A percentile compares a stretch with the other conserved stretches of the same genome.
Evolutionary conservation across 37 sponge, comb jelly and placozoan genomes (phyloP).

Genomic region (Halichondria panicea): DNA sequence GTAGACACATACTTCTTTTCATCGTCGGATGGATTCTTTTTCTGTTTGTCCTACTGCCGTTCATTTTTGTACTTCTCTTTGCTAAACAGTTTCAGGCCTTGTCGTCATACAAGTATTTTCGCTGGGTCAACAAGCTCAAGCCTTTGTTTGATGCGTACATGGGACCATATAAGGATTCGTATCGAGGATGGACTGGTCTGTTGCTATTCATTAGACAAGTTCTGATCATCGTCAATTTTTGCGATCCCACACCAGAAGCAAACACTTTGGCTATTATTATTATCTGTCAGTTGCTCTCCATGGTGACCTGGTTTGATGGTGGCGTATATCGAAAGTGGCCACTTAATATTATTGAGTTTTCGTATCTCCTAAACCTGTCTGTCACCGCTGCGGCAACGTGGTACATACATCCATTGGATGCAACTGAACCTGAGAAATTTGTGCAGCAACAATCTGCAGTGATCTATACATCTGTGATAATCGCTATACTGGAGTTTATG

Average conservation of each 20-base stretch:
- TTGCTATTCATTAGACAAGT: conserved; percentile 11
- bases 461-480: background rate
- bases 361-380: conserved; percentile 7
- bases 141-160: conserved; percentile 20
- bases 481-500: background rate
- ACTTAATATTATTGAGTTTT: conserved; percentile 16
- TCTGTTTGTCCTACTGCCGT: conserved; percentile 15
- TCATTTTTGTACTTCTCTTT: conserved; percentile 6
- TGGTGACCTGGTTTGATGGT: background rate
- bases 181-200: conserved; percentile 23
- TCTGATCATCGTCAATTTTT: conserved; percentile 2
- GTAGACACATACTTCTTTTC: conserved; percentile 7
- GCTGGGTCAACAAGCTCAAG: conserved; percentile 3
- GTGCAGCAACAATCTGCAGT: background rate
- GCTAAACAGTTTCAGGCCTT: background rate
- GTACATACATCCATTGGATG: too few relatives aligned
- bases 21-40: background rate
- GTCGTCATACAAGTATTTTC: background rate
- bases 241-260: background rate
- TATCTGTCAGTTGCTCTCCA: background rate
- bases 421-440: too few relatives aligned
- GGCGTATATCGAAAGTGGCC: conserved; percentile 30
- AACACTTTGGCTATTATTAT: background rate
- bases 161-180: conserved; percentile 26
- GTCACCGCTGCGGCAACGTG: background rate